Base-by-base conservation (phyloP, 1,140 invertebrate genomes). In the Bicyclus anynana region DNA sequence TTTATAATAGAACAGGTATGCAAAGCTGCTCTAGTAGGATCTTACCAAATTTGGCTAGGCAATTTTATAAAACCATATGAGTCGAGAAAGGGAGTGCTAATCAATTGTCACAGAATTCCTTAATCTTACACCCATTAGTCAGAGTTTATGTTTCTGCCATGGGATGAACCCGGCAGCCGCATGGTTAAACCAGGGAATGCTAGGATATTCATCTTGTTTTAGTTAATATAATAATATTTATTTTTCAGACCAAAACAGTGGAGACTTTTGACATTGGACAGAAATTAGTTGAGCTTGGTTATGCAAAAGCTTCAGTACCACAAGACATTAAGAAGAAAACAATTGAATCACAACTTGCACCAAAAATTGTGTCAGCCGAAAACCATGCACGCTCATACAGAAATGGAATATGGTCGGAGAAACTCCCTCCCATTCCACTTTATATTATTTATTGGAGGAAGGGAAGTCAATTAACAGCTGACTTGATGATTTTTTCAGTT, bases 231-330 rank as follows among this genome's bases (percentile, higher is more conserved):
- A 23, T 23, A 18, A 10, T 44, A 14, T 20, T 52, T 49, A n/a
- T 63, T 51, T 85, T 84, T 26, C 67, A 88, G 85, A 67, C 65
- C 33, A 88, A 86, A 65, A 69, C 72, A 27, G 62, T 74, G 26
- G 83, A 88, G 60, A 88, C 74, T 21, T 62, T 88, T 40, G 82
- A 88, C 59, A 57, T 88, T 63, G 85, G 79, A 38, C 69, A 86
- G 59, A 85, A 80, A 53, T 59, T 88, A 44, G 77, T 88, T 10
- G 80, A 88, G 60, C 80, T 88, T 52, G 85, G 85, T 13, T 88
- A 80, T 72, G 85, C 85, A 35, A 77, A 80, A 67, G 74, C 77
- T 5, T 80, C 73, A 46, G 66, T 88, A 0, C 82, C 85, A 5
- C 55, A 67, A 49, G 57, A 61, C 20, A 67, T 86, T 18, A 57